Percentiles rank a stretch among this genome's conserved stretches.
These are phyloP conservation scores for Galeopsomyia nigrocyanea DNA, from an alignment of 2,888 invertebrate genomes.

Conservation along the genomic window DNA sequence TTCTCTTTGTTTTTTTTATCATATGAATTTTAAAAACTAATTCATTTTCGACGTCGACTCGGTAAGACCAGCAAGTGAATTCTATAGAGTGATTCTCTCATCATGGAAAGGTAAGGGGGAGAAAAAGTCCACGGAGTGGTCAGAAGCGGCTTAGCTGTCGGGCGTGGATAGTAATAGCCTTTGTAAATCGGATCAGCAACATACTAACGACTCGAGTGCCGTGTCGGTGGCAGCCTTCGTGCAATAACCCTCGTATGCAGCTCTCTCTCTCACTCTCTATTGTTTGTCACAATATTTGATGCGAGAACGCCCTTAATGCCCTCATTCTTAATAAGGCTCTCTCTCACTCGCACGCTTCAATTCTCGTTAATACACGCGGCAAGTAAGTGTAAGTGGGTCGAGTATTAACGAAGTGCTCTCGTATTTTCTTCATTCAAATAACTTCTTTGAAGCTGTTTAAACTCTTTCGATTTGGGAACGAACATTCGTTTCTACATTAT, in stretches of 20 bases:
- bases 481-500: constrained; percentile 1
- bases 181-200: constrained; percentile 42
- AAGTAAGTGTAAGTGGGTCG: too few species aligned
- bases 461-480: too few species aligned
- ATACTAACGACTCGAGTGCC: constrained; percentile 34
- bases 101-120: constrained; percentile 3
- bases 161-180: constrained; percentile 36
- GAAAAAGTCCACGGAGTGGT: not conserved
- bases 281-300: constrained; percentile 40
- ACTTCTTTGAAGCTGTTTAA: not conserved
- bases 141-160: constrained; percentile 22
- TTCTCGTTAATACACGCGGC: not conserved
- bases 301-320: constrained; percentile 5
- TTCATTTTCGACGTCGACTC: too few species aligned
- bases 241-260: constrained; percentile 28
- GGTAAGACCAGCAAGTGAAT: constrained; percentile 14
- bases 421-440: not conserved
- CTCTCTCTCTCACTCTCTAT: not conserved
- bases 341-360: not conserved
- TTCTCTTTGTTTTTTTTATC: too few species aligned
- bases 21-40: too few species aligned
- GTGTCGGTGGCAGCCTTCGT: constrained; percentile 30
- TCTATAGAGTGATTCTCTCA: constrained; percentile 2
- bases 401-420: too few species aligned
- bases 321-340: constrained; percentile 6